Evolutionary conservation across 2,113 vertebrate species (phyloP).

Genomic region (Calypte anna): DNA sequence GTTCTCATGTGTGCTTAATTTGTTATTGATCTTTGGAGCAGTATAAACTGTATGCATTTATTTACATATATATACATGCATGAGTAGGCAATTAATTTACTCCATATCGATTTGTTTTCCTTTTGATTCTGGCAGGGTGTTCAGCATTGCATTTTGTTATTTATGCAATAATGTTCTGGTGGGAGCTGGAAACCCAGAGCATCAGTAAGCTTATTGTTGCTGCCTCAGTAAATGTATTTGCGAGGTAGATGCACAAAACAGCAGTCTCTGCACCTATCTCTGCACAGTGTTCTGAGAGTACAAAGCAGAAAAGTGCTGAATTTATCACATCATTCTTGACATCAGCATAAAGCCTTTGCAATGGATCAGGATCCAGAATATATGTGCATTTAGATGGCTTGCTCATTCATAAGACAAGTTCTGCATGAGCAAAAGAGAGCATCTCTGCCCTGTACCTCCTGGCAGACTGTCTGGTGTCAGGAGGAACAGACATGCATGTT

Average conservation of each 20-base stretch:
- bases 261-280: background rate
- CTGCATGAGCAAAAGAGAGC: background rate
- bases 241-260: background rate
- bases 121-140: constrained; percentile 20
- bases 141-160: background rate
- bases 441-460: background rate
- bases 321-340: background rate
- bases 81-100: constrained; percentile 8
- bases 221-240: background rate
- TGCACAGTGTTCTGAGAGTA: background rate
- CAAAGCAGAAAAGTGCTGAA: background rate
- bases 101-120: background rate
- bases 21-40: constrained; percentile 10
- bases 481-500: background rate
- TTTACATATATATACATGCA: constrained; percentile 16
- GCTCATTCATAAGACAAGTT: background rate
- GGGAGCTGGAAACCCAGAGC: background rate
- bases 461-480: background rate
- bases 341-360: background rate
- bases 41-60: background rate
- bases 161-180: background rate
- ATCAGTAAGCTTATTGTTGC: constrained; percentile 1
- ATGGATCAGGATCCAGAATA: background rate
- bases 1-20: background rate
- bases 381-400: background rate